phyloP scores from a whole-genome alignment of 1,140 invertebrate species.

The Microplitis mediator region DNA sequence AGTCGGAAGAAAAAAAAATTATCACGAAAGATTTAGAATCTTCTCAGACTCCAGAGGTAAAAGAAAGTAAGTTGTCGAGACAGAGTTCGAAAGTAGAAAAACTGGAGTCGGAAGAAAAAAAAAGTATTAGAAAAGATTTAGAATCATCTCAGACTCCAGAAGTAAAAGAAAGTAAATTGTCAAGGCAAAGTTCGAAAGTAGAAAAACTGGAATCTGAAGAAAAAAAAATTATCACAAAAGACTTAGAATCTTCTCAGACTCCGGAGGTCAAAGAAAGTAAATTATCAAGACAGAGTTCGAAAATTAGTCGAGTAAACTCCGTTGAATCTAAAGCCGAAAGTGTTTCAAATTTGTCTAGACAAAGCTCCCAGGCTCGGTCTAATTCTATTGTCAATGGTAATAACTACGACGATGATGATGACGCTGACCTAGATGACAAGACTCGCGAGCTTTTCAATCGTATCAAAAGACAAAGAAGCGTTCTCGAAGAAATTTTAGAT shows the following conservation, averaged over 20 bases:
- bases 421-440: constrained; percentile 65
- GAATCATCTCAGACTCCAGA: background rate
- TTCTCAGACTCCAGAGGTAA: background rate
- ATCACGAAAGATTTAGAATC: background rate
- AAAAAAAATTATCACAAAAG: background rate
- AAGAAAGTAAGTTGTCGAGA: constrained; percentile 12
- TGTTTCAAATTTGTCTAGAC: constrained; percentile 34
- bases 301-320: constrained; percentile 35
- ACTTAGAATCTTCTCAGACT: background rate
- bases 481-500: constrained; percentile 72
- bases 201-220: constrained; percentile 12
- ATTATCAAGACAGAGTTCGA: constrained; percentile 36
- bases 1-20: constrained; percentile 2
- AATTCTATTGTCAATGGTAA: constrained; percentile 33
- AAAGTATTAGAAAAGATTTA: constrained; percentile 9
- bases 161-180: constrained; percentile 21
- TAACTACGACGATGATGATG: constrained; percentile 50
- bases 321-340: constrained; percentile 34
- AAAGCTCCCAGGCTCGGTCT: constrained; percentile 40
- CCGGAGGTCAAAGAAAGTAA: constrained; percentile 15
- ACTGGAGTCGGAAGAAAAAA: constrained; percentile 13
- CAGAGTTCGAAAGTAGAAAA: constrained; percentile 10
- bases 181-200: constrained; percentile 31
- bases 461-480: constrained; percentile 71
- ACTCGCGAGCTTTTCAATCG: constrained; percentile 69